Conservation (phyloP, 2,888 invertebrate species). For the Dynastes tityus region DNA sequence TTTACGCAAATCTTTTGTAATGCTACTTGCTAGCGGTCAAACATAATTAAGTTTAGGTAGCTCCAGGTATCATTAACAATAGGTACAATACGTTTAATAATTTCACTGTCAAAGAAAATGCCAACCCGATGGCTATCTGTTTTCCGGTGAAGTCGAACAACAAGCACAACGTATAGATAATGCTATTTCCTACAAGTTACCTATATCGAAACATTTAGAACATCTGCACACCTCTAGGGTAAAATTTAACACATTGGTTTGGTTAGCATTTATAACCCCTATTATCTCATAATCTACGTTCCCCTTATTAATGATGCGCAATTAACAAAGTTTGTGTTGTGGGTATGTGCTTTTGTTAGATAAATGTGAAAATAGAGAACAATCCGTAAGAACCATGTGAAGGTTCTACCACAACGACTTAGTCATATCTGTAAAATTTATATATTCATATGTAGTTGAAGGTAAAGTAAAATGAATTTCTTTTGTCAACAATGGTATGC, state of each 20-base stretch:
- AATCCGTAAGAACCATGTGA: no score
- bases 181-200: conserved; percentile 6
- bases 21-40: no score
- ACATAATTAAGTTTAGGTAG: no score
- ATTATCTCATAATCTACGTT: conserved; percentile 50
- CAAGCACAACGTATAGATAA: neutral
- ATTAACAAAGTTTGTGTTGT: conserved; percentile 37
- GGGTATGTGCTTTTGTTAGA: neutral
- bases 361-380: neutral
- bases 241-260: conserved; percentile 56
- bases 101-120: neutral
- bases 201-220: neutral
- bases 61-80: no score
- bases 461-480: neutral
- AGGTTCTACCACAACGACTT: no score
- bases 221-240: conserved; percentile 37
- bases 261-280: conserved; percentile 53
- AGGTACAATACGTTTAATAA: neutral
- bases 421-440: no score
- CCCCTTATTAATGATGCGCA: conserved; percentile 50
- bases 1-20: no score
- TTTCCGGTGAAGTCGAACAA: conserved; percentile 6
- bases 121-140: neutral
- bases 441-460: no score
- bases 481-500: neutral